phyloP scores from a whole-genome alignment of 2,888 invertebrate genomes.

The Leptothorax acervorum region DNA sequence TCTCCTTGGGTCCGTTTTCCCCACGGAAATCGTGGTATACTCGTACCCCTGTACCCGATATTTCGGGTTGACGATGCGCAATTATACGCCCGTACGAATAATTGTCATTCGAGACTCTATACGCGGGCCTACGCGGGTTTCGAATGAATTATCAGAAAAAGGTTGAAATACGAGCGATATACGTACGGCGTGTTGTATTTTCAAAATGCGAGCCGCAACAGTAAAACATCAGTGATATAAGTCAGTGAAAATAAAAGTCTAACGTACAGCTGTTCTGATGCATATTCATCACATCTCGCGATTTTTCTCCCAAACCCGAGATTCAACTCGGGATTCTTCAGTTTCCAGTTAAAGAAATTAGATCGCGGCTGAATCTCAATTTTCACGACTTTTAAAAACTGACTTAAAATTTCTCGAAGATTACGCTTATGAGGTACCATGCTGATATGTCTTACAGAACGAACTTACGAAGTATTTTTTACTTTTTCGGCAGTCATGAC shows the following conservation, averaged over 20 bases:
- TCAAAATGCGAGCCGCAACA: not conserved
- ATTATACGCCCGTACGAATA: slow-evolving; percentile 24
- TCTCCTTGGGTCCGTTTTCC: not conserved
- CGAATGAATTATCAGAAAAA: slow-evolving; percentile 13
- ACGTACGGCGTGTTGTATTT: not conserved
- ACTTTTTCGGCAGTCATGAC: slow-evolving; percentile 17
- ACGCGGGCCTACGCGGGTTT: not conserved
- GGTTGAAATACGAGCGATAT: not conserved
- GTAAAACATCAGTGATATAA: slow-evolving; percentile 16
- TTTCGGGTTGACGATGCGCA: slow-evolving; percentile 21
- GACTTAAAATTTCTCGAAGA: not conserved
- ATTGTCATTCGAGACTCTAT: slow-evolving; percentile 26
- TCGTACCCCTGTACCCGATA: not conserved
- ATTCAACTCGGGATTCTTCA: not conserved
- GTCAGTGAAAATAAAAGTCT: not conserved
- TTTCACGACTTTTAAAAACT: not conserved
- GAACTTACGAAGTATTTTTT: not conserved
- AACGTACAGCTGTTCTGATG: not conserved
- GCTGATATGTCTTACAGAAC: not conserved
- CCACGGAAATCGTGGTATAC: not conserved
- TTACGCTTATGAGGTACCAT: not conserved
- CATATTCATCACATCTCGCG: not conserved
- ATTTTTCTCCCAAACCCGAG: not conserved
- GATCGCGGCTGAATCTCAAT: not conserved
- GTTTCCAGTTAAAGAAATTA: not conserved